phyloP scores from a whole-genome alignment of 2,888 invertebrate species.

The Limnephilus auricula region DNA sequence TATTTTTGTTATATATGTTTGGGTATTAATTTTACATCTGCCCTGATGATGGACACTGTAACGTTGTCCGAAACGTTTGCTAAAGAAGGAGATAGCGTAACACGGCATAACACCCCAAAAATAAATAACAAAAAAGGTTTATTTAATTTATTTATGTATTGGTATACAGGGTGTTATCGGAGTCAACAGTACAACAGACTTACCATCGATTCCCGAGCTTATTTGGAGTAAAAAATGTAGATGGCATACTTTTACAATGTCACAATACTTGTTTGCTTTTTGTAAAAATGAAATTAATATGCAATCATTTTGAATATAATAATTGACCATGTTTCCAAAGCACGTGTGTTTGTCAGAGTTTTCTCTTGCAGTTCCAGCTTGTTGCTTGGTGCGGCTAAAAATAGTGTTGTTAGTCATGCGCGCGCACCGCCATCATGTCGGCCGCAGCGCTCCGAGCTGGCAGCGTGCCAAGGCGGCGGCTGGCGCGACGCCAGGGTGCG shows the following conservation, averaged over 20 bases:
- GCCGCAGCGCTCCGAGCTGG: slow-evolving; percentile 63
- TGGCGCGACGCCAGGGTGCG: slow-evolving; percentile 56
- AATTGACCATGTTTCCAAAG: background rate
- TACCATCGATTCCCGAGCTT: too few species aligned
- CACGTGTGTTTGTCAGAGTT: background rate
- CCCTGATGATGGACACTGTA: too few species aligned
- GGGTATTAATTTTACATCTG: too few species aligned
- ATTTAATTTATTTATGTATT: too few species aligned
- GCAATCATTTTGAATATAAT: background rate
- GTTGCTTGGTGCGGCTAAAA: slow-evolving; percentile 49
- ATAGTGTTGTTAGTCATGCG: slow-evolving; percentile 63
- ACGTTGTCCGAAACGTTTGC: too few species aligned
- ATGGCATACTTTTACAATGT: background rate
- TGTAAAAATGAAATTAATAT: background rate
- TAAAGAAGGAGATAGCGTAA: too few species aligned
- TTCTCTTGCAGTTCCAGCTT: slow-evolving; percentile 35
- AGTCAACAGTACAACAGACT: too few species aligned
- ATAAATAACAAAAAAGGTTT: too few species aligned
- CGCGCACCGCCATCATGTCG: slow-evolving; percentile 58
- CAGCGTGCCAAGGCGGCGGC: slow-evolving; percentile 62
- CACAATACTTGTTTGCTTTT: background rate
- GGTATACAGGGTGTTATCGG: too few species aligned
- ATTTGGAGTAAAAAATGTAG: too few species aligned
- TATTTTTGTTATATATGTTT: too few species aligned
- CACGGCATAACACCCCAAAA: too few species aligned